Evolutionary conservation across 2,888 invertebrate genomes (phyloP).

Genomic region (Conops quadrifasciatus): DNA sequence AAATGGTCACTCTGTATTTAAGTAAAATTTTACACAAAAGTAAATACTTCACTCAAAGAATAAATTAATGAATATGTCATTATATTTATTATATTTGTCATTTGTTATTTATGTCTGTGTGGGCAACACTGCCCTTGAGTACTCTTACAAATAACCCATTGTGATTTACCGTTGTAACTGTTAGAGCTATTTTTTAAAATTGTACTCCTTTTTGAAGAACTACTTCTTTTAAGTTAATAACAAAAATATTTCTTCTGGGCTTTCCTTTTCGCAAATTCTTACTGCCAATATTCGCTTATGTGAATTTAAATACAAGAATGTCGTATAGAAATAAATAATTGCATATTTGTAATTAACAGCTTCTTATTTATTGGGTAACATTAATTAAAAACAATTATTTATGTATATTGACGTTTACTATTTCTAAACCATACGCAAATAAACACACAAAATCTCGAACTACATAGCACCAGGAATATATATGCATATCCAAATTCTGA

Average conservation of each 20-base stretch:
- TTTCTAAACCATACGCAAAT: too few species aligned
- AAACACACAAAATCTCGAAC: too few species aligned
- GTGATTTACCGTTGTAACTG: constrained; percentile 39
- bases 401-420: too few species aligned
- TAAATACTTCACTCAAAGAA: constrained; percentile 7
- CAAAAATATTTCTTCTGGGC: neutral
- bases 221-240: constrained; percentile 26
- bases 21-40: constrained; percentile 12
- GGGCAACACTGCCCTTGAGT: constrained; percentile 40
- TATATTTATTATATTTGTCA: too few species aligned
- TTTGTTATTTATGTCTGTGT: constrained; percentile 1
- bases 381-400: too few species aligned
- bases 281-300: constrained; percentile 46
- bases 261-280: constrained; percentile 38
- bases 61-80: constrained; percentile 7
- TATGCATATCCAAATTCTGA: too few species aligned
- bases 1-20: constrained; percentile 18
- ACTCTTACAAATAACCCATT: constrained; percentile 26
- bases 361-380: too few species aligned
- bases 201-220: constrained; percentile 10
- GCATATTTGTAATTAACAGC: constrained; percentile 3
- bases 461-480: too few species aligned
- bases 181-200: constrained; percentile 33
- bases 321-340: constrained; percentile 39
- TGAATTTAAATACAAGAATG: constrained; percentile 37